Evolutionary conservation across 2,113 vertebrate species (phyloP).

Genomic region (Dolichotis patagonum): DNA sequence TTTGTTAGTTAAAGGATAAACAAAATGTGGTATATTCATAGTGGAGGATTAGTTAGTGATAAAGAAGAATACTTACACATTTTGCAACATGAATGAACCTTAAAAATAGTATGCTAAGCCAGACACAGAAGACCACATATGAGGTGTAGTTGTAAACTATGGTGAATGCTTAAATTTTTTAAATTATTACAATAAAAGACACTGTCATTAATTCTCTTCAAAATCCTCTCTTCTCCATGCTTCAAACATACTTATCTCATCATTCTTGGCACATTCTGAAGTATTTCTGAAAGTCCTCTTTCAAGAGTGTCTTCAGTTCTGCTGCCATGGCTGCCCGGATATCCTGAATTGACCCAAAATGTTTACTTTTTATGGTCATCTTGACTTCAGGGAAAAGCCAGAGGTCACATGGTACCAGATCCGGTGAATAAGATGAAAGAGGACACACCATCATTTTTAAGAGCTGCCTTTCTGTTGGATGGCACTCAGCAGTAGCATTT

Average conservation of each 20-base stretch:
- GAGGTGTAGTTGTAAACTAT: neutral
- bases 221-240: neutral
- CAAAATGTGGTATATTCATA: neutral
- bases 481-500: neutral
- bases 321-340: neutral
- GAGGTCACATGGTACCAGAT: neutral
- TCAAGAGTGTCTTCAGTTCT: neutral
- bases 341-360: neutral
- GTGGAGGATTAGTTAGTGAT: neutral
- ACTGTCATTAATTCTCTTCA: neutral
- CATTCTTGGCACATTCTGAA: neutral
- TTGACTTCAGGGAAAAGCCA: neutral
- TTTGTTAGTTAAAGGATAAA: neutral
- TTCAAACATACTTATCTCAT: neutral
- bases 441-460: neutral
- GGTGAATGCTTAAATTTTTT: neutral
- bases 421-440: neutral
- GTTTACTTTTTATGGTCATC: neutral
- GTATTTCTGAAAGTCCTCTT: neutral
- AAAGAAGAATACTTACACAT: neutral
- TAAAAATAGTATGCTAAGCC: neutral
- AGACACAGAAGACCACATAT: neutral
- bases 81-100: neutral
- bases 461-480: neutral
- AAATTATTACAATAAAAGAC: neutral